Percentiles rank a stretch among this genome's conserved stretches.
Evolutionary conservation across 2,113 vertebrate genomes (phyloP).

Genomic region (Laticauda colubrina): DNA sequence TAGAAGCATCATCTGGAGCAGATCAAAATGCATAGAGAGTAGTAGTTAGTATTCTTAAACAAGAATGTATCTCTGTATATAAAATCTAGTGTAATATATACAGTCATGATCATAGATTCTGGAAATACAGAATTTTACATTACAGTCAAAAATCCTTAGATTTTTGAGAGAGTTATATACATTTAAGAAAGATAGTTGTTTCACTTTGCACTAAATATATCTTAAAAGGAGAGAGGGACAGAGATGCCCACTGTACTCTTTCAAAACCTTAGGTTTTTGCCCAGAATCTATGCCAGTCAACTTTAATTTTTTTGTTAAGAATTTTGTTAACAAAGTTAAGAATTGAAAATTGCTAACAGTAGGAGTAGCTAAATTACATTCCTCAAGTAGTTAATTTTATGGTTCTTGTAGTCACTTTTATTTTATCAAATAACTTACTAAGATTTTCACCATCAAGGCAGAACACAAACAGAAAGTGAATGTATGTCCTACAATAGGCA

Average conservation of each 20-base stretch:
- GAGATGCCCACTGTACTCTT: not conserved
- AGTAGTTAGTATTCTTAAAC: not conserved
- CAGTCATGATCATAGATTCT: not conserved
- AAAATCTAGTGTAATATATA: not conserved
- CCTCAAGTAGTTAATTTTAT: not conserved
- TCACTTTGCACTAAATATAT: not conserved
- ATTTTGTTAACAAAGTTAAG: not conserved
- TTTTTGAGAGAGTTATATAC: not conserved
- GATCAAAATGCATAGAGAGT: not conserved
- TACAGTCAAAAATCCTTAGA: not conserved
- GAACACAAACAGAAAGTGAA: not conserved
- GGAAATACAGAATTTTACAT: not conserved
- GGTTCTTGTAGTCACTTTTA: not conserved
- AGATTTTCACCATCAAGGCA: not conserved
- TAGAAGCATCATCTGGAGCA: not conserved
- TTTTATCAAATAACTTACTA: not conserved
- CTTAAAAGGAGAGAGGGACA: not conserved
- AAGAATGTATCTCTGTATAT: not conserved
- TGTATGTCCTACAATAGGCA: not conserved
- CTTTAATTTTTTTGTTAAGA: not conserved
- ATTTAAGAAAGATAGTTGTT: not conserved
- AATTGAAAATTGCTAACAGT: not conserved
- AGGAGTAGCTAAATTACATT: not conserved
- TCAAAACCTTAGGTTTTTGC: not conserved
- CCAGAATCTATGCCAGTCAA: not conserved